Conservation (phyloP, 2,113 vertebrate species). For the Pelmatolapia mariae region DNA sequence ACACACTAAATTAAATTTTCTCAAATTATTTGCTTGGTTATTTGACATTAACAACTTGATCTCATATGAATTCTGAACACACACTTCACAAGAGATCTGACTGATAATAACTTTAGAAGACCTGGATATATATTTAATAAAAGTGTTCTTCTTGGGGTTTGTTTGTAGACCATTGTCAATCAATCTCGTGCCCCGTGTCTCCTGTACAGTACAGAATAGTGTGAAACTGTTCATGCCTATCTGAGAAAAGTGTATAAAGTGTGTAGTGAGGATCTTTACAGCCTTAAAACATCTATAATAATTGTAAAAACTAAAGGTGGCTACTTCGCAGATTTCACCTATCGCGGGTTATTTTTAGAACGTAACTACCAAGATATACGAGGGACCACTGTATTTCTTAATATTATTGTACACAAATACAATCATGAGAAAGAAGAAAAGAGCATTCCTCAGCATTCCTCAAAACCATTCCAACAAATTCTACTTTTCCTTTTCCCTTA, state of each 20-base stretch:
- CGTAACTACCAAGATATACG: background rate
- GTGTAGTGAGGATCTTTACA: background rate
- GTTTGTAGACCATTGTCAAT: background rate
- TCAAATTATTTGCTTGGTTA: background rate
- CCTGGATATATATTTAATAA: background rate
- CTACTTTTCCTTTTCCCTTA: background rate
- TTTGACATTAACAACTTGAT: background rate
- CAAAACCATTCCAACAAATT: background rate
- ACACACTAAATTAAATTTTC: background rate
- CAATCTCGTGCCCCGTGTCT: rapidly evolving
- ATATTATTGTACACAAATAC: background rate
- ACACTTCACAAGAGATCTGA: background rate
- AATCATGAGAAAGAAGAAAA: background rate
- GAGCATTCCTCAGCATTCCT: background rate
- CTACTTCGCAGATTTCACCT: background rate
- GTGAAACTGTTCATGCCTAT: background rate
- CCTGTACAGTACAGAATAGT: background rate
- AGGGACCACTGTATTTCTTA: background rate
- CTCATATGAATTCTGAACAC: background rate
- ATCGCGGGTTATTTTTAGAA: background rate
- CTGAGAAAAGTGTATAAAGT: background rate
- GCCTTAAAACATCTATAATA: rapidly evolving
- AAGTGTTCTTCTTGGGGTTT: background rate
- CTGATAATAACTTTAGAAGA: background rate
- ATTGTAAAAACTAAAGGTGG: background rate